Base-by-base conservation (phyloP, 1,140 invertebrate species). In the Cephus cinctus region DNA sequence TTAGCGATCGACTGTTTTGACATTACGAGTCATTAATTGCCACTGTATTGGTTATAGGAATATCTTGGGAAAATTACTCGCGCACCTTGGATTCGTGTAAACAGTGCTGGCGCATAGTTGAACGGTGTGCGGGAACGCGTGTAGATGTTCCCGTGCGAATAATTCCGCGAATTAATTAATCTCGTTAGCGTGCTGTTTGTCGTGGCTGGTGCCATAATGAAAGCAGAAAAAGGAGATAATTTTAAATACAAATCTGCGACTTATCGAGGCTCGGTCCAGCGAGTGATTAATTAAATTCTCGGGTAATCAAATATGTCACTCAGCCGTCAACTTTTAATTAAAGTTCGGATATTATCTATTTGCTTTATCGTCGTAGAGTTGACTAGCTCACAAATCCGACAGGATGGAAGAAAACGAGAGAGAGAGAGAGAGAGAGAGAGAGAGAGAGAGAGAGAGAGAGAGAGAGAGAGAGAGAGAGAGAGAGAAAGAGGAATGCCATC, bases 261-360 rank as follows among this genome's bases (percentile, higher is more conserved):
- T 74, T 69, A 70, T 72, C 61, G 60, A 59, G 47, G 48, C 21
- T 15, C 41, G 31, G 20, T 8, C 16, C 41, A 25, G 67, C 66
- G 63, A 41, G 68, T 70, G 71, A 76, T 76, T 76, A 76, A 76
- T 76, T 76, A 75, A 75, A 76, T 75, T 76, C 74, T 75, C 71
- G 68, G 60, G 65, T 76, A 75, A 76, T 76, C 72, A 76, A 76
- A 76, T 74, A 69, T 71, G 74, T 76, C 74, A 71, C 64, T 76
- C 74, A 76, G 63, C 71, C 68, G 69, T 75, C 74, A 64, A 69
- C 66, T 76, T 76, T 75, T 75, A 76, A 75, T 75, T 75, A 76
- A 76, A 75, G 63, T 76, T 76, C 65, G 64, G 71, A 75, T 69
- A 75, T 75, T 76, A 76, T 76, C 74, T 75, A 75, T 75, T 76